Conservation (phyloP, 2,113 vertebrate genomes). For the Podilymbus podiceps region DNA sequence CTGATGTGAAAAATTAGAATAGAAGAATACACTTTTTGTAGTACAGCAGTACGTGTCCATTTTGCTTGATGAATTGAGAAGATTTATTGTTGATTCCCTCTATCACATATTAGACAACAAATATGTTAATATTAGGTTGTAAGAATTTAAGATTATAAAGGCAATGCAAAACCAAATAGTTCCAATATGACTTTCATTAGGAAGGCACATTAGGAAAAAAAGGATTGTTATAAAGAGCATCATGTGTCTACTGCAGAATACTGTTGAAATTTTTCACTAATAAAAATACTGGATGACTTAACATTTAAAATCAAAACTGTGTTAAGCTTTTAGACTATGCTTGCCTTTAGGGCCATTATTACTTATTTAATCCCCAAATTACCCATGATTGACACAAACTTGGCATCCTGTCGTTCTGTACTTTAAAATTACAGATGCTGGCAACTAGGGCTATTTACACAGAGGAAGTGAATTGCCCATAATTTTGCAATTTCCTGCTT, state of each 20-base stretch:
- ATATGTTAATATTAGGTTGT: not conserved
- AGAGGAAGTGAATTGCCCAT: slow-evolving; percentile 32
- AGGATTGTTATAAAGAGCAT: not conserved
- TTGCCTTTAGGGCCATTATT: not conserved
- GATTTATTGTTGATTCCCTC: not conserved
- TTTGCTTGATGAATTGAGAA: not conserved
- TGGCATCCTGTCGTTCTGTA: not conserved
- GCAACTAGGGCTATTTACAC: not conserved
- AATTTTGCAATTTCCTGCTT: slow-evolving; percentile 38
- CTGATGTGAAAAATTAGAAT: not conserved
- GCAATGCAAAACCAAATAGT: not conserved
- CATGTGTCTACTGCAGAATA: not conserved
- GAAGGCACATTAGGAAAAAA: not conserved
- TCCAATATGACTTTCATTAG: not conserved
- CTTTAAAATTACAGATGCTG: not conserved
- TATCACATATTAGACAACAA: not conserved
- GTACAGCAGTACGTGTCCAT: not conserved
- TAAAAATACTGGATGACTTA: not conserved
- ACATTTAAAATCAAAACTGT: not conserved
- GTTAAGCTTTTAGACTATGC: not conserved
- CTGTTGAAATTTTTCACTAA: not conserved
- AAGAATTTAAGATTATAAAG: not conserved
- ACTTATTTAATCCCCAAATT: not conserved
- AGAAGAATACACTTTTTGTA: not conserved
- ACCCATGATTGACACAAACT: not conserved